Evolutionary conservation across 2,888 invertebrate genomes (phyloP).

Genomic region (Automeris io): DNA sequence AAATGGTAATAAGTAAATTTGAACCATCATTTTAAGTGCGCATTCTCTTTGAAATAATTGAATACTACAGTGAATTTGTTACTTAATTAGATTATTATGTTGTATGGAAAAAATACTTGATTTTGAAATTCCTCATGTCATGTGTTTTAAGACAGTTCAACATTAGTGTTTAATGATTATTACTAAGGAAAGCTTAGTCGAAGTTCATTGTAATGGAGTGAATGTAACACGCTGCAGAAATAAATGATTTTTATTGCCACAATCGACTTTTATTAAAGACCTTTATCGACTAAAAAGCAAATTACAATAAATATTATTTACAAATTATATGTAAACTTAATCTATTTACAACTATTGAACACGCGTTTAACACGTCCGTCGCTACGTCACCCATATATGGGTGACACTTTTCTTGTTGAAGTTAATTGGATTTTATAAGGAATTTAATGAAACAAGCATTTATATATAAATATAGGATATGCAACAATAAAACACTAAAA

Average conservation of each 20-base stretch:
- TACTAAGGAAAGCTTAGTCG: neutral
- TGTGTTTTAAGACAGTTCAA: neutral
- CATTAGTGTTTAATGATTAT: neutral
- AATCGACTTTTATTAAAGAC: slow-evolving; percentile 58
- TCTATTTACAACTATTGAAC: slow-evolving; percentile 48
- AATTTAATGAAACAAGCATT: no score
- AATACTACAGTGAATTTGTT: no score
- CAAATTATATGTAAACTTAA: slow-evolving; percentile 22
- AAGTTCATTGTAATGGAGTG: neutral
- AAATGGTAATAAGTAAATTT: no score
- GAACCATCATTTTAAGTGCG: no score
- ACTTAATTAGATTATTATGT: neutral
- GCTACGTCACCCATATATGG: no score
- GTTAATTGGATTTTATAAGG: no score
- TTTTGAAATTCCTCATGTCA: neutral
- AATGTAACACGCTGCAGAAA: slow-evolving; percentile 33
- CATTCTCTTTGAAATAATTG: no score
- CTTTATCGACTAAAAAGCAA: slow-evolving; percentile 10
- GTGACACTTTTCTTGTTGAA: no score
- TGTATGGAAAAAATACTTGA: neutral
- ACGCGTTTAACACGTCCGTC: no score
- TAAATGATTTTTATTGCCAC: slow-evolving; percentile 72
- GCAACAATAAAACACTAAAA: no score
- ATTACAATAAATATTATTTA: slow-evolving; percentile 34
- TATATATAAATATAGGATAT: no score